Conservation (phyloP, 2,888 invertebrate species). For the Lordiphosa andalusiaca region DNA sequence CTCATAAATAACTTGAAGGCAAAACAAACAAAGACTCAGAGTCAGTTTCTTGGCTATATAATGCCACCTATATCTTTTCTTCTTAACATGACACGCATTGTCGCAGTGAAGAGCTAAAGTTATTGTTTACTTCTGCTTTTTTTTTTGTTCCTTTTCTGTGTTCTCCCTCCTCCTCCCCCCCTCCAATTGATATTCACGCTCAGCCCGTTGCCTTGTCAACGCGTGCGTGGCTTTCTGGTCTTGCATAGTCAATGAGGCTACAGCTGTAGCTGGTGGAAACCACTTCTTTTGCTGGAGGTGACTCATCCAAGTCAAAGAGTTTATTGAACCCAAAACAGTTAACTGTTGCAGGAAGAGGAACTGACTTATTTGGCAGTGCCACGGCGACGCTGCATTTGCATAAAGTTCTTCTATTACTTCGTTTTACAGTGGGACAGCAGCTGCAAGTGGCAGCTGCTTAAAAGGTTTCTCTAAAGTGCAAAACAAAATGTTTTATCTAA, state of each 20-base stretch:
- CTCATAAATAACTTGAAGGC: too few species aligned
- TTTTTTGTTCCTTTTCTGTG: too few species aligned
- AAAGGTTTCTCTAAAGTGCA: conserved; percentile 54
- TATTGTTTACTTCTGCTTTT: too few species aligned
- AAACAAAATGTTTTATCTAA: conserved; percentile 14
- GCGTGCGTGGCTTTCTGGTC: conserved; percentile 56
- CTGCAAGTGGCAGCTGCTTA: conserved; percentile 55
- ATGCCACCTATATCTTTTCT: too few species aligned
- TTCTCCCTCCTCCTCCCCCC: conserved; percentile 1
- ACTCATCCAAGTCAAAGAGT: conserved; percentile 53
- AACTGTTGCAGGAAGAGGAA: conserved; percentile 22
- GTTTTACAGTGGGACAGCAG: conserved; percentile 42
- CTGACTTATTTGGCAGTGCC: conserved; percentile 53
- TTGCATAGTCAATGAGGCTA: conserved; percentile 65
- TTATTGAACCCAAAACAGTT: conserved; percentile 53
- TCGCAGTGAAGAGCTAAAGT: too few species aligned
- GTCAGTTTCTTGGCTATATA: too few species aligned
- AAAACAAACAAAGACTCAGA: too few species aligned
- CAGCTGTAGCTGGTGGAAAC: neutral
- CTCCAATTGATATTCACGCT: conserved; percentile 61
- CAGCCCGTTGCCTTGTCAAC: conserved; percentile 52
- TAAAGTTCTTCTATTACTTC: conserved; percentile 70
- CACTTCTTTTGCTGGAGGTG: conserved; percentile 24
- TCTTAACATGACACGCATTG: too few species aligned
- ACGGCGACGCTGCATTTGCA: conserved; percentile 51